A percentile compares a stretch with the other conserved stretches of the same genome.
Conservation (phyloP, 1,140 invertebrate genomes). For the Rhopalosiphum padi region DNA sequence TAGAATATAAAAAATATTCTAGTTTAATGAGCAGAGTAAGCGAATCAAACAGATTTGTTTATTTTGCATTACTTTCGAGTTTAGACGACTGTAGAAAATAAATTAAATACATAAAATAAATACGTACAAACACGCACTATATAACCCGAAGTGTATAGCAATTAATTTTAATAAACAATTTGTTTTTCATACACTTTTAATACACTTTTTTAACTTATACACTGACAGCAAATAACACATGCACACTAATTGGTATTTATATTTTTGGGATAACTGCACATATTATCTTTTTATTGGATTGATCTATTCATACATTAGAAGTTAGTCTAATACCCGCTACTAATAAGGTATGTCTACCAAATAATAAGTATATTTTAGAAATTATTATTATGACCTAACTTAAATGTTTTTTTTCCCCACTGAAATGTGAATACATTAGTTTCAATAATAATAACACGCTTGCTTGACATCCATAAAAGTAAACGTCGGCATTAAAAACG, state of each 20-base stretch:
- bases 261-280: not conserved
- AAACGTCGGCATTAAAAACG: not conserved
- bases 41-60: too few species aligned
- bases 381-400: not conserved
- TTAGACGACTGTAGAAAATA: too few species aligned
- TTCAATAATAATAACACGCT: not conserved
- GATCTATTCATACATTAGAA: too few species aligned
- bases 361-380: not conserved
- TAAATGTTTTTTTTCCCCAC: not conserved
- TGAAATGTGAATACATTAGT: not conserved
- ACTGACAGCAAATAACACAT: not conserved
- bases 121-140: too few species aligned
- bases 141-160: too few species aligned
- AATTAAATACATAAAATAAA: too few species aligned
- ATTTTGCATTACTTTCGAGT: too few species aligned
- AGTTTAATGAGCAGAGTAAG: too few species aligned
- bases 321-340: not conserved
- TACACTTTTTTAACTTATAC: not conserved
- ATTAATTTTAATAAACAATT: not conserved
- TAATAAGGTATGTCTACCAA: not conserved
- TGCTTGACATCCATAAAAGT: not conserved
- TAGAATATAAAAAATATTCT: not conserved
- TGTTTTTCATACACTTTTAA: too few species aligned
- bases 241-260: not conserved
- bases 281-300: not conserved